Percentiles rank a stretch among this genome's conserved stretches.
Conservation (phyloP, 1,140 invertebrate genomes). For the Portunus trituberculatus region DNA sequence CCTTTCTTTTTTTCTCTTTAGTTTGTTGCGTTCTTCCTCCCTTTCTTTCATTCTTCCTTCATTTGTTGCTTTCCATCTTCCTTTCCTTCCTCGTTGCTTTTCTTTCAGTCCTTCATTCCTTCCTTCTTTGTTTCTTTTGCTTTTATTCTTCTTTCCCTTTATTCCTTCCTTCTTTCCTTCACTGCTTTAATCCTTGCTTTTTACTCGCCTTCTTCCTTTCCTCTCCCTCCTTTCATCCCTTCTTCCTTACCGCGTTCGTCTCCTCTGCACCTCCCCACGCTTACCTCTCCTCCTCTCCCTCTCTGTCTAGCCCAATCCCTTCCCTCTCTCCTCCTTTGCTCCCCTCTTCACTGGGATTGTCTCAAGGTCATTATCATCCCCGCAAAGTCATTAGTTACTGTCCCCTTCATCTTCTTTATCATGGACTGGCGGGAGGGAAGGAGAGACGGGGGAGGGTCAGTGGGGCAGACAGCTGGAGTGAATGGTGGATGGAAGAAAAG, state of each 20-base stretch:
- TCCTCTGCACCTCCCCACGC: neutral
- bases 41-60: neutral
- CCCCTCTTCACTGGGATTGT: neutral
- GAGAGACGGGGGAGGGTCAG: neutral
- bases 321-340: neutral
- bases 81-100: neutral
- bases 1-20: neutral
- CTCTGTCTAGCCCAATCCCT: neutral
- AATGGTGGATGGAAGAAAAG: neutral
- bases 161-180: neutral
- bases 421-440: neutral
- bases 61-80: neutral
- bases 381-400: neutral
- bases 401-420: neutral
- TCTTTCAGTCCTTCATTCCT: neutral
- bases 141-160: neutral
- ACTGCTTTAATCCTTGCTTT: neutral
- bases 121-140: neutral
- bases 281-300: neutral
- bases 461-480: no score
- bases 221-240: neutral
- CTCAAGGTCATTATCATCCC: neutral
- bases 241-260: neutral
- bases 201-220: neutral
- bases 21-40: neutral